Evolutionary conservation across 2,113 vertebrate species (phyloP).

Genomic region (Spilogale gracilis): DNA sequence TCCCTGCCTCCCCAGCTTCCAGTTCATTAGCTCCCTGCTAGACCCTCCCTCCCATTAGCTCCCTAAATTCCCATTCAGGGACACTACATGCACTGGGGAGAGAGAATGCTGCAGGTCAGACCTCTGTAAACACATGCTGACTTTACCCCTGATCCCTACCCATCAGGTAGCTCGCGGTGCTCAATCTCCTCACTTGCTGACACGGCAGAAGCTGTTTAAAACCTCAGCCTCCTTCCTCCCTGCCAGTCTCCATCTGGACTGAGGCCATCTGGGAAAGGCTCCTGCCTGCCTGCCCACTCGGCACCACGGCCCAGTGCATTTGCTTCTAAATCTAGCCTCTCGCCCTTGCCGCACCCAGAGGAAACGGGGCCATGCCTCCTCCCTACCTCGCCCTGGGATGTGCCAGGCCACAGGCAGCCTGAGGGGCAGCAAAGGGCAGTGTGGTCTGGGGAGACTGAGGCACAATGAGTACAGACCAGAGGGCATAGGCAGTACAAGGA

Average conservation of each 20-base stretch:
- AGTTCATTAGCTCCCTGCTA: too few species aligned
- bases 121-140: fast-evolving
- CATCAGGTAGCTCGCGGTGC: neutral
- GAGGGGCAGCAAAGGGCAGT: neutral
- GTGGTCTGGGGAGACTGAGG: neutral
- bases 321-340: neutral
- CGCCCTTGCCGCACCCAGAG: neutral
- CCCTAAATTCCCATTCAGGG: neutral
- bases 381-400: too few species aligned
- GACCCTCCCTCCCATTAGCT: too few species aligned
- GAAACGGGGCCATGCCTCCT: neutral
- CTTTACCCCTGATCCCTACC: neutral
- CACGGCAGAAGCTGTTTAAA: neutral
- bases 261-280: neutral
- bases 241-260: neutral
- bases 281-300: neutral
- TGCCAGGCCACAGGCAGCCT: neutral
- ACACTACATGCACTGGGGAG: fast-evolving
- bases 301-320: neutral
- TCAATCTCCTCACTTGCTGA: neutral
- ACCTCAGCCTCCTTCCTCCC: neutral
- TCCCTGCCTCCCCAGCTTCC: neutral
- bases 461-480: neutral
- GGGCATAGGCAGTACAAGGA: neutral
- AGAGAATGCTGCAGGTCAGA: neutral